Evolutionary conservation across 2,888 invertebrate species (phyloP), one percentile per base, ranked within the genome.

Genomic region (Rhabditophanes sp.): DNA sequence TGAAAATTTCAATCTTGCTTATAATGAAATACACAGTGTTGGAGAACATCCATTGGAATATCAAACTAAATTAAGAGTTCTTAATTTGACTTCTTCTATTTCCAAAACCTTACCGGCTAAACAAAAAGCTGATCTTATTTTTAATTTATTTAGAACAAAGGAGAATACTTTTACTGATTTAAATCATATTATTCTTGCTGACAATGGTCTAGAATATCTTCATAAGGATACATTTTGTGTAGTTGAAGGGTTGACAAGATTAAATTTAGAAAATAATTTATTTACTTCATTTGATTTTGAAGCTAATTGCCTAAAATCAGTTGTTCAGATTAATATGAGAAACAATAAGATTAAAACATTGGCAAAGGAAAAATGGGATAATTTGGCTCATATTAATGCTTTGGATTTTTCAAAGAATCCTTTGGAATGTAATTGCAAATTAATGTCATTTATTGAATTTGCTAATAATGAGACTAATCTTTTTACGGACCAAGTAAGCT

Each of bases 391-490:
- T 4, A 33, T 53, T 14, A 33, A 40, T 20, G 31, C 29, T 7
- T 14, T 52, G 8, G 53, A 53, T 25, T 33, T 53, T 12, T 52
- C 52, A 1, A 31, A 35, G 8, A 53, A 53, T 34, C 53, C 53
- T 7, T 20, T 53, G 4, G 19, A 42, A 16, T 53, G 53, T 31
- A 43, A 47, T 20, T 53, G 53, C 28, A 25, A 42, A 3, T 27
- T 44, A 16, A 33, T 37, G 20, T 22, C 32, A 4, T 42, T 42
- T 25, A 33, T 47, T 20, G 25, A 39, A 33, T 35, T 53, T 21
- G 34, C 46, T 8, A 35, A 30, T 15, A 36, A 41, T 3, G 52
- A 53, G 22, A 38, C 37, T 14, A 39, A 39, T 21, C 11, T 28
- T 8, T 53, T 52, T 21, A n/a, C 48, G 9, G 46, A 46, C 39